Conservation (phyloP, 2,113 vertebrate genomes). For the Nycticorax nycticorax region DNA sequence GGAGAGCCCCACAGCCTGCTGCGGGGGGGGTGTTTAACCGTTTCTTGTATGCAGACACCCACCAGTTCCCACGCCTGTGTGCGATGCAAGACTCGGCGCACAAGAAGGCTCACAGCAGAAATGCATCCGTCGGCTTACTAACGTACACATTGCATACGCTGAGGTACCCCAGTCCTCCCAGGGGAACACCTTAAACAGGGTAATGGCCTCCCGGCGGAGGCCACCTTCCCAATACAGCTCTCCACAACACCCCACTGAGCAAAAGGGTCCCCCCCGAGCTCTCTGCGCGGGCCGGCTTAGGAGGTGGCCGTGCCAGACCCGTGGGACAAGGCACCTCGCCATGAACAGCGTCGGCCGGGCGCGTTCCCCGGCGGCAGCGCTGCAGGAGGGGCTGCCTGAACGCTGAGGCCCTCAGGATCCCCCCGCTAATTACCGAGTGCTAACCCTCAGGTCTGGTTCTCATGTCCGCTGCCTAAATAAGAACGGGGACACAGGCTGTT, state of each 20-base stretch:
- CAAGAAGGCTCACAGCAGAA: background rate
- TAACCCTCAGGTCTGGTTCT: background rate
- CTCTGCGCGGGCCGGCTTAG: background rate
- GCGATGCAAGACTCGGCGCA: background rate
- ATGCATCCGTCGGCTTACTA: accelerated
- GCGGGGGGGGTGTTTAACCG: no score
- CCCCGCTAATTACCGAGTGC: accelerated
- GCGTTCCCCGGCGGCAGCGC: background rate
- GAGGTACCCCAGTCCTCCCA: no score
- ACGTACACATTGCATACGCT: accelerated
- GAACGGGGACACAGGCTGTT: background rate
- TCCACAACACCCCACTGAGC: accelerated
- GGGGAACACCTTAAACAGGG: background rate
- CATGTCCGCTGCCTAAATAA: background rate
- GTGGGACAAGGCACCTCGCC: background rate
- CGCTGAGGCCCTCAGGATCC: background rate
- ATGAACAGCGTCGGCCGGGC: accelerated
- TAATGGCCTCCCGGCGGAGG: background rate
- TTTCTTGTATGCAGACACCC: background rate
- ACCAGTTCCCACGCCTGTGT: accelerated
- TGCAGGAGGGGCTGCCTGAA: background rate
- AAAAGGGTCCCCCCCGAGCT: background rate
- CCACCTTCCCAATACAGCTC: background rate
- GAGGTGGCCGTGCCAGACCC: background rate
- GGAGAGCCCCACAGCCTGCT: background rate